Evolutionary conservation across 2,888 invertebrate genomes (phyloP), one percentile per base, ranked within the genome.

Genomic region (Periphyllus acericola): DNA sequence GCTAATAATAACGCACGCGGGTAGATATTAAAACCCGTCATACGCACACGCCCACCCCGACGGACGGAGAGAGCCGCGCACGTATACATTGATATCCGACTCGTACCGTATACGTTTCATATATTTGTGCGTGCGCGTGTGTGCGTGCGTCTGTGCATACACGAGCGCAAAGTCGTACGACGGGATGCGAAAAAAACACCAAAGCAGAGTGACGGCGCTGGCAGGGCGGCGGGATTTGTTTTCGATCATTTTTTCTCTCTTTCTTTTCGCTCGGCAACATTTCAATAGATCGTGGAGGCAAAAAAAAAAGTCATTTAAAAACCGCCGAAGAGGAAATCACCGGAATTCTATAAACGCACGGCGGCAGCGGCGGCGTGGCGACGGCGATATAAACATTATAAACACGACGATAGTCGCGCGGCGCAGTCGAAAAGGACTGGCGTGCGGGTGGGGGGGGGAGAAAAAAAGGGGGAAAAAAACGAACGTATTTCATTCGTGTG

Each of bases 291-390:
- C 76, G 46, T 46, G 74, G 55, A 25, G 72, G 19, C n/a, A n/a
- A 34, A 40, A 71, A 72, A 85, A 85, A 87, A 87, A 80, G 79
- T 87, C 86, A 87, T 87, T 87, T 87, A 87, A 80, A 86, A 86
- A 72, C 79, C 76, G 25, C 78, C 76, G 71, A 40, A 72, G 86
- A 71, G 72, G 80, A 72, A 76, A 85, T 46, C 78, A 40, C 32
- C 9, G 86, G 32, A 80, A 79, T 87, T 87, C 80, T 87, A 87
- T 80, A 86, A 86, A 68, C 78, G 78, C 76, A 66, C 11, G 9
- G 36, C 71, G 29, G 68, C 34, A 68, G 25, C 71, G 52, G 40
- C 14, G 40, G 36, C 60, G n/a, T n/a, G 46, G 19, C 40, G n/a
- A 36, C 36, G 80, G 36, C n/a, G 34, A 60, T 80, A 80, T 66